A percentile compares a stretch with the other conserved stretches of the same genome.
phyloP scores from a whole-genome alignment of 2,113 vertebrate genomes.

The Megaleporinus macrocephalus region DNA sequence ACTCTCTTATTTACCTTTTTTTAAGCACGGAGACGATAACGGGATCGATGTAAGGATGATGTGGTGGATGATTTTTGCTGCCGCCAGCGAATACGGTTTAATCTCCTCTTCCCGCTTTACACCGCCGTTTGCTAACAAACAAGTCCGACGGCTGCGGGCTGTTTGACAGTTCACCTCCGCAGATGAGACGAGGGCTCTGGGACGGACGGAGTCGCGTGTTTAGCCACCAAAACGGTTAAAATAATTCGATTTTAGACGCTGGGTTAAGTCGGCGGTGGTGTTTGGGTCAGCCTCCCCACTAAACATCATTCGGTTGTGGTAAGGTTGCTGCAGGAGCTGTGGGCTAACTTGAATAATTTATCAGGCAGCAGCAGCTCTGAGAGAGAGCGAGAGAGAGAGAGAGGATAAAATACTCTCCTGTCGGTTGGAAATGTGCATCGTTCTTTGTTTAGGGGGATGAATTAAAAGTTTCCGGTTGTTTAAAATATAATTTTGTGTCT shows the following conservation, averaged over 20 bases:
- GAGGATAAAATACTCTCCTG: slow-evolving; percentile 48
- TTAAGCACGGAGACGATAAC: background rate
- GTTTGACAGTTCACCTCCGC: slow-evolving; percentile 73
- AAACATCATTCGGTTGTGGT: slow-evolving; percentile 42
- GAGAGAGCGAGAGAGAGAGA: slow-evolving; percentile 51
- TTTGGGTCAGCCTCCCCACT: slow-evolving; percentile 59
- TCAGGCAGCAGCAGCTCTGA: slow-evolving; percentile 61
- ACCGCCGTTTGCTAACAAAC: slow-evolving; percentile 1
- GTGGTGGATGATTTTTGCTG: slow-evolving; percentile 9
- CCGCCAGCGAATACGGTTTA: slow-evolving; percentile 1
- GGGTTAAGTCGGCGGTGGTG: slow-evolving; percentile 69
- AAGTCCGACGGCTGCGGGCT: slow-evolving; percentile 53
- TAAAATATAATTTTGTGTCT: background rate
- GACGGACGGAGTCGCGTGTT: slow-evolving; percentile 52
- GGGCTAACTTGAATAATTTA: slow-evolving; percentile 76
- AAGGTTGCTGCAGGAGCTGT: slow-evolving; percentile 68
- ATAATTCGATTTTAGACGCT: slow-evolving; percentile 57
- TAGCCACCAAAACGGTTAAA: slow-evolving; percentile 42
- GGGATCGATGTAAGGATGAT: background rate
- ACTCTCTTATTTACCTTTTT: background rate
- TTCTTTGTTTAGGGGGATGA: background rate
- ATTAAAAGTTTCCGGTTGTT: background rate
- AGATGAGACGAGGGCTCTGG: slow-evolving; percentile 57
- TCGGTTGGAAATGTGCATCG: slow-evolving; percentile 45
- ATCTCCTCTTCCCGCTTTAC: background rate